Evolutionary conservation across 2,888 invertebrate genomes (phyloP).

Genomic region (Cyclophora punctaria): DNA sequence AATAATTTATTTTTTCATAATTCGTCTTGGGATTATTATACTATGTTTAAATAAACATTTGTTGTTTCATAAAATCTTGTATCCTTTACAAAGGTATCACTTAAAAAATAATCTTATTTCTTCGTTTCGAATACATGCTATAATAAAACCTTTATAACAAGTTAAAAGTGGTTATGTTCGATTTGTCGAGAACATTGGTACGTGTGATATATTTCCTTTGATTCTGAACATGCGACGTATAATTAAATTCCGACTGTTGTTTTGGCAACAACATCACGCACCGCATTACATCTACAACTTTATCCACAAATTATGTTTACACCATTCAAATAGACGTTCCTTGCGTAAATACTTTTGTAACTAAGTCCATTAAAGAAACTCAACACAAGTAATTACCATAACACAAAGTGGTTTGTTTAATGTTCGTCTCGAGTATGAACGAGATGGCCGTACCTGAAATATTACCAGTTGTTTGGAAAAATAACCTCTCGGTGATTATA

Average conservation of each 20-base stretch:
- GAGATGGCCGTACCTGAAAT: conserved; percentile 28
- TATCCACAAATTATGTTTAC: conserved; percentile 67
- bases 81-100: conserved; percentile 5
- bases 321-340: conserved; percentile 63
- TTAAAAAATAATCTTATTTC: not conserved
- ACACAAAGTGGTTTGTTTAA: conserved; percentile 53
- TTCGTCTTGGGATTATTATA: too few species aligned
- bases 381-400: conserved; percentile 59
- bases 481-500: conserved; percentile 18
- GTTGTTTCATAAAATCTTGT: not conserved
- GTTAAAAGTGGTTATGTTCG: too few species aligned
- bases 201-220: conserved; percentile 8
- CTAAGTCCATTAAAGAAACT: conserved; percentile 64
- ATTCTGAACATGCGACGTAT: conserved; percentile 35
- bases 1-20: too few species aligned
- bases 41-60: too few species aligned
- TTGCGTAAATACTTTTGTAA: conserved; percentile 63
- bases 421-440: conserved; percentile 42
- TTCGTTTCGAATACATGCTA: too few species aligned
- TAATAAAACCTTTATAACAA: too few species aligned
- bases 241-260: conserved; percentile 55
- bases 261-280: conserved; percentile 46
- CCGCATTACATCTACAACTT: conserved; percentile 61
- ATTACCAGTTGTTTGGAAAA: conserved; percentile 17
- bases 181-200: conserved; percentile 16